These are phyloP conservation scores for Coracopsis vasa DNA, from an alignment of 2,113 vertebrate species.

Conservation along the genomic window DNA sequence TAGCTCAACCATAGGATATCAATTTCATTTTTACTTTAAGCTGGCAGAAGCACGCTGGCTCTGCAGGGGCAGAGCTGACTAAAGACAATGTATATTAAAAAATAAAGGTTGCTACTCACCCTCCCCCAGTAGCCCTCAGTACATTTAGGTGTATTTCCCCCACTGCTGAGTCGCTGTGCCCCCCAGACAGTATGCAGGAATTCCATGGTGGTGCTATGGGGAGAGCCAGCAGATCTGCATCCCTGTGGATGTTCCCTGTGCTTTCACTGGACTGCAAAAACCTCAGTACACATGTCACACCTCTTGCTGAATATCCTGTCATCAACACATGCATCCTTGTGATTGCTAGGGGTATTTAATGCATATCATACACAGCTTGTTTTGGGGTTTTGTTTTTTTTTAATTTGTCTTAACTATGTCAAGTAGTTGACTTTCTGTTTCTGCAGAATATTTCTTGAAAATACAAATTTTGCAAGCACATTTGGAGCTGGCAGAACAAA, in stretches of 20 bases:
- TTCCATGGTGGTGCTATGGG: neutral
- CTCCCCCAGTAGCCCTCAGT: neutral
- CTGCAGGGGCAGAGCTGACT: neutral
- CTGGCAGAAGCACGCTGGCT: neutral
- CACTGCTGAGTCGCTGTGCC: fast-evolving
- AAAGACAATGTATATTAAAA: neutral
- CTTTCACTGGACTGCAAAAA: neutral
- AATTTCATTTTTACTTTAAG: neutral
- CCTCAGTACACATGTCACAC: fast-evolving
- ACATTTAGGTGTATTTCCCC: neutral
- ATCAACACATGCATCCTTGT: neutral
- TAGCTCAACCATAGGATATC: neutral
- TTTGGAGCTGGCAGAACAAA: neutral
- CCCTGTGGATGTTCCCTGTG: neutral
- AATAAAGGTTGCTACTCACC: neutral
- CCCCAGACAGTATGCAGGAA: neutral
- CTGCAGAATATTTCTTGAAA: neutral
- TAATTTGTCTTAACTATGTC: neutral
- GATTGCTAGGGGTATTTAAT: neutral
- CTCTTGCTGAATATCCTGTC: neutral
- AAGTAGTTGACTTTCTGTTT: neutral
- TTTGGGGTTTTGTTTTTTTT: neutral
- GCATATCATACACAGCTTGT: neutral
- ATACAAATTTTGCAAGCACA: neutral
- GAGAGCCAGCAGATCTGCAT: neutral